Evolutionary conservation across 2,113 vertebrate genomes (phyloP).

Genomic region (Phasianus colchicus): DNA sequence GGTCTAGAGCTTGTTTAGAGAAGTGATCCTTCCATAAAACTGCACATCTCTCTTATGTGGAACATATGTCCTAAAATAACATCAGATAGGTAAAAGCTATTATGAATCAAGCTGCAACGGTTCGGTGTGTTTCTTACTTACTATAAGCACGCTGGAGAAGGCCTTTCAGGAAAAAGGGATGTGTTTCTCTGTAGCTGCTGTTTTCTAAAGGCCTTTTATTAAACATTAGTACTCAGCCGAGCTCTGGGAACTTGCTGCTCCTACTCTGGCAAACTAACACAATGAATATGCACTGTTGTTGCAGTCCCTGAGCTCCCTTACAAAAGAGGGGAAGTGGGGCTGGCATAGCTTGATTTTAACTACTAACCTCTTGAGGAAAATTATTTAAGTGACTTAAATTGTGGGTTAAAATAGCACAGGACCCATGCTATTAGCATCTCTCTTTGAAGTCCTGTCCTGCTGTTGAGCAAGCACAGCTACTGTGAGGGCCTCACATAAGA

Average conservation of each 20-base stretch:
- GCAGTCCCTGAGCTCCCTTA: neutral
- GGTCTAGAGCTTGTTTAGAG: slow-evolving; percentile 16
- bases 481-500: neutral
- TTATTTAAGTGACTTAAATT: neutral
- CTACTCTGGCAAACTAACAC: neutral
- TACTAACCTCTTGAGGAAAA: neutral
- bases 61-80: neutral
- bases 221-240: neutral
- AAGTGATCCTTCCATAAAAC: neutral
- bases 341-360: neutral
- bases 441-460: neutral
- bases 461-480: neutral
- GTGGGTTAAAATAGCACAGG: neutral
- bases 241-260: neutral
- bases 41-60: neutral
- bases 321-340: neutral
- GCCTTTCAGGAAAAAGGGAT: neutral
- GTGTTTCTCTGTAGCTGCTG: neutral
- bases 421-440: neutral
- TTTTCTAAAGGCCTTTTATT: slow-evolving; percentile 6
- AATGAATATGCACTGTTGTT: neutral
- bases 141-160: neutral
- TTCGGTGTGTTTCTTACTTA: neutral
- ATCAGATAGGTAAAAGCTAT: too few species aligned
- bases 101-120: neutral